Evolutionary conservation across 2,113 vertebrate genomes (phyloP).

Genomic region (Megaptera novaeangliae): DNA sequence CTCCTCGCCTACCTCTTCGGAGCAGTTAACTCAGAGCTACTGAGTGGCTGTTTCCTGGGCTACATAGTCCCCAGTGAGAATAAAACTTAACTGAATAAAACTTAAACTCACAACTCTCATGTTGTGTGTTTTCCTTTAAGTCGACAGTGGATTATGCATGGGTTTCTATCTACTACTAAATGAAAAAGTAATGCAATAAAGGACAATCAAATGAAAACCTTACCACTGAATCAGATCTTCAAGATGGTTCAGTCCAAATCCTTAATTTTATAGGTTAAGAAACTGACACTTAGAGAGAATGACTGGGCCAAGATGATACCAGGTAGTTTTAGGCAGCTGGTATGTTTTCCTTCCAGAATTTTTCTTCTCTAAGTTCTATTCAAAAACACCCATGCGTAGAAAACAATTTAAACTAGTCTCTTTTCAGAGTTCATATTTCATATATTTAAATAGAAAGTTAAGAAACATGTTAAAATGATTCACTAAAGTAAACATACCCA

Average conservation of each 20-base stretch:
- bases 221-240: background rate
- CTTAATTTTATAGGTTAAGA: background rate
- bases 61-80: background rate
- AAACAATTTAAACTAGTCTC: conserved; percentile 12
- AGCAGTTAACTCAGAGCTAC: background rate
- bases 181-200: background rate
- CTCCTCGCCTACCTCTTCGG: background rate
- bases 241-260: background rate
- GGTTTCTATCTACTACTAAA: background rate
- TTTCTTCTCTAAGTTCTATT: conserved; percentile 22
- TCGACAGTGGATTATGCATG: background rate
- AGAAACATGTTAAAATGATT: conserved; percentile 33
- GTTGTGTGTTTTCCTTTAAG: background rate
- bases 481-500: background rate
- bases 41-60: background rate
- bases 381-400: background rate
- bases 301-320: background rate
- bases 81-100: background rate
- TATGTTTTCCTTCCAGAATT: background rate
- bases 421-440: background rate
- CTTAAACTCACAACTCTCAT: background rate
- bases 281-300: background rate
- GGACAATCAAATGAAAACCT: background rate
- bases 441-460: conserved; percentile 34
- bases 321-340: background rate